phyloP scores from a whole-genome alignment of 2,888 invertebrate species.

The Lepidonotus clava region DNA sequence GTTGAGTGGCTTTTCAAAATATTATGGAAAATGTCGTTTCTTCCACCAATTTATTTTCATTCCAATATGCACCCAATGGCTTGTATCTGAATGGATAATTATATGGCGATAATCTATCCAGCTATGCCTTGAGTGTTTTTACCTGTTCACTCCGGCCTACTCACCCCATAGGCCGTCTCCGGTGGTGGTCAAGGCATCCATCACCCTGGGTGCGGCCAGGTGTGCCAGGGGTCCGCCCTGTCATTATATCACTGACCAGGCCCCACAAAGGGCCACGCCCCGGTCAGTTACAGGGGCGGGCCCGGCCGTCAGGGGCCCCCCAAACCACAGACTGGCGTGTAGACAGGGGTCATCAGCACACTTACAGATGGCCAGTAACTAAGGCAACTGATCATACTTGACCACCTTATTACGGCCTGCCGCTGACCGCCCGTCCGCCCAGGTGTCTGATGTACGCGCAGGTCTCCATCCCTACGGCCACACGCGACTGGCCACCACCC shows the following conservation, averaged over 20 bases:
- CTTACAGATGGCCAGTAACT: background rate
- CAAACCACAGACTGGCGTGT: background rate
- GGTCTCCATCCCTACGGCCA: background rate
- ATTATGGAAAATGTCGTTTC: no score
- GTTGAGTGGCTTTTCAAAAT: no score
- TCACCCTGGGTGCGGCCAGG: no score
- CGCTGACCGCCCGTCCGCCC: background rate
- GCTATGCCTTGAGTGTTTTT: no score
- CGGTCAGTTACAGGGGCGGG: background rate
- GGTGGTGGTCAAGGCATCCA: no score
- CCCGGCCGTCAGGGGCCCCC: background rate
- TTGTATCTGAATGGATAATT: no score
- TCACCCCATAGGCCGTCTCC: no score
- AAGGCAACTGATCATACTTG: conserved; percentile 1
- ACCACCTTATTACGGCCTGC: background rate
- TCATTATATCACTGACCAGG: background rate
- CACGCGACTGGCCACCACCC: background rate
- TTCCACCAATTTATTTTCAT: no score
- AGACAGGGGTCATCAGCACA: background rate
- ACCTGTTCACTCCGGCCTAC: no score
- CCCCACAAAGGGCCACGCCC: background rate
- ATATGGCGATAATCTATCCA: no score
- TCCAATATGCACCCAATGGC: no score
- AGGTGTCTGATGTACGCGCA: background rate
- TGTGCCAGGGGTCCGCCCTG: no score